phyloP scores from a whole-genome alignment of 2,888 invertebrate genomes.

The Pyrrhosoma nymphula region DNA sequence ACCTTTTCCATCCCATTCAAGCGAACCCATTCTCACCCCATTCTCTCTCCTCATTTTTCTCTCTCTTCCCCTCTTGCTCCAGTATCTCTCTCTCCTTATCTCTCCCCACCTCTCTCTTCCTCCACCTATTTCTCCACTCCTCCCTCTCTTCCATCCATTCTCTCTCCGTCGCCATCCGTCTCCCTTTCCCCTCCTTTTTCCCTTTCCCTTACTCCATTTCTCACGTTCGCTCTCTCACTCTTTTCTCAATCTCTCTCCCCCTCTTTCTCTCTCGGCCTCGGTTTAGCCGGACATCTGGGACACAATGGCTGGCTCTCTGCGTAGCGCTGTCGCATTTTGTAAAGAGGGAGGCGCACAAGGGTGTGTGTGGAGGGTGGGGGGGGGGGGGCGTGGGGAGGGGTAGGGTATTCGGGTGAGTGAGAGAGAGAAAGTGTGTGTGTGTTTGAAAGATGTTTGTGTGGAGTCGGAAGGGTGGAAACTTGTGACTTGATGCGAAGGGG shows the following conservation, averaged over 20 bases:
- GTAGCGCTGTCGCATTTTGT: slow-evolving; percentile 14
- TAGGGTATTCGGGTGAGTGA: neutral
- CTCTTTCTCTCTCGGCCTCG: neutral
- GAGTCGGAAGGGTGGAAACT: no score
- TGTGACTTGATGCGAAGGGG: no score
- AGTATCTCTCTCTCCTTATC: neutral
- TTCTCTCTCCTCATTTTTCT: neutral
- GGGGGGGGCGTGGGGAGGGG: neutral
- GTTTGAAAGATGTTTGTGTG: no score
- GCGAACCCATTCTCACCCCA: neutral
- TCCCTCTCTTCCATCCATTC: no score
- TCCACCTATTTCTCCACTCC: neutral
- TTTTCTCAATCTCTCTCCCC: neutral
- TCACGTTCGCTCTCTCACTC: neutral
- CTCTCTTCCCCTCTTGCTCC: neutral
- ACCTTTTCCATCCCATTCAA: neutral
- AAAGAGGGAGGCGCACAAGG: neutral
- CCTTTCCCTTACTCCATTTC: neutral
- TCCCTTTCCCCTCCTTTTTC: neutral
- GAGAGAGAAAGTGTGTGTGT: no score
- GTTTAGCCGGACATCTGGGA: neutral
- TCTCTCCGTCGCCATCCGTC: no score
- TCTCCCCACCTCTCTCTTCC: no score
- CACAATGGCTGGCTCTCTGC: slow-evolving; percentile 22
- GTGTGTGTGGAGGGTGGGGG: neutral